Percentiles rank a stretch among this genome's conserved stretches.
These are phyloP conservation scores for Scalopus aquaticus DNA, from an alignment of 2,113 vertebrate species.

Conservation along the genomic window DNA sequence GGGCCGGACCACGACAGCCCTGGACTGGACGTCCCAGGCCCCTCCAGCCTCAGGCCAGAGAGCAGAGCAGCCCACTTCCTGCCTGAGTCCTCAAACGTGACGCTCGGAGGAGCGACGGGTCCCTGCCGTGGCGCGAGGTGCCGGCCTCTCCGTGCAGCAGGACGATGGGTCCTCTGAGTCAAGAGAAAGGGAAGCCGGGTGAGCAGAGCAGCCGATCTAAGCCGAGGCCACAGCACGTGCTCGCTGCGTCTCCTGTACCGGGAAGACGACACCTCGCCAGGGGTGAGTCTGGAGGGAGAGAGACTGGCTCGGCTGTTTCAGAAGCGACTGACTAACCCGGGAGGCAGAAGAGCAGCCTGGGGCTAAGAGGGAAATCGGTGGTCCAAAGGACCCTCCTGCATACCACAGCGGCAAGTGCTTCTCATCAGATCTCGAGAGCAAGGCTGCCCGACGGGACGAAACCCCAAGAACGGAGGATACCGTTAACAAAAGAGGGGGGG, in stretches of 20 bases:
- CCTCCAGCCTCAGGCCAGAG: neutral
- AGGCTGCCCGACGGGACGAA: neutral
- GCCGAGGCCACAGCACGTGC: slow-evolving; percentile 9
- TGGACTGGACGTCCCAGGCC: neutral
- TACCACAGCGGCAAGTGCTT: neutral
- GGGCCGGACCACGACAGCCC: too few species aligned
- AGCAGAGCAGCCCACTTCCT: neutral
- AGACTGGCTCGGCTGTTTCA: neutral
- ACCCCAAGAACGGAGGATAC: neutral
- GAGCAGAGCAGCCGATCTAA: neutral
- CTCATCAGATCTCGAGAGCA: neutral
- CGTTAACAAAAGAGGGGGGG: neutral
- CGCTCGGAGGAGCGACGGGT: neutral
- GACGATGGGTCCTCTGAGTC: slow-evolving; percentile 32
- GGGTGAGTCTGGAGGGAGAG: neutral
- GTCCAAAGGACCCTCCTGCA: neutral
- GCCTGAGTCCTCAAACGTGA: neutral
- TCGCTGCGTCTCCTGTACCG: neutral
- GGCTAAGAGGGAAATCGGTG: neutral
- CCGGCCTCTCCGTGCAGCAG: neutral
- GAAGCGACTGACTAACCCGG: neutral
- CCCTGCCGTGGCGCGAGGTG: neutral
- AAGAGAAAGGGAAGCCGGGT: slow-evolving; percentile 13
- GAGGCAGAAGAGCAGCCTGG: neutral
- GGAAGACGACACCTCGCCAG: neutral